A percentile compares a stretch with the other conserved stretches of the same genome.
Evolutionary conservation across 2,888 invertebrate genomes (phyloP).

Genomic region (Brachynemurus nebulosus): DNA sequence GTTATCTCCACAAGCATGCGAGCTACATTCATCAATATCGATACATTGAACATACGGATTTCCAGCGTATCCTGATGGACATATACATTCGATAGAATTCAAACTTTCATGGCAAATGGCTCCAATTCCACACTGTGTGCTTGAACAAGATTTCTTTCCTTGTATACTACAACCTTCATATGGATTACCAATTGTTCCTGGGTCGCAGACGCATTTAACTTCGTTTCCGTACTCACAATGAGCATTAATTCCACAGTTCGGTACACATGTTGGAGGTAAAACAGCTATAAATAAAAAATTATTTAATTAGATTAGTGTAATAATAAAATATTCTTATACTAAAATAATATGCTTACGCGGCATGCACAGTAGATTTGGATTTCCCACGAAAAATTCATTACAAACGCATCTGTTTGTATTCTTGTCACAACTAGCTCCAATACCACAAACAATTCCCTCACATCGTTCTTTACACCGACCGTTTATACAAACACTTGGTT

Average conservation of each 20-base stretch:
- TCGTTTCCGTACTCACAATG: slow-evolving; percentile 70
- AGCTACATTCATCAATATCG: slow-evolving; percentile 71
- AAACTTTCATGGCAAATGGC: slow-evolving; percentile 67
- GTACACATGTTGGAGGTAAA: slow-evolving; percentile 61
- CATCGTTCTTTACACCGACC: slow-evolving; percentile 83
- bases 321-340: background rate
- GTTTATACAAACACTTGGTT: slow-evolving; percentile 68
- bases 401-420: slow-evolving; percentile 73
- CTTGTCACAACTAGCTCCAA: slow-evolving; percentile 75
- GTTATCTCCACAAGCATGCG: slow-evolving; percentile 67
- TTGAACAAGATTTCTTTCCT: slow-evolving; percentile 54
- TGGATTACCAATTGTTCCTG: slow-evolving; percentile 75
- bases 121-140: slow-evolving; percentile 58
- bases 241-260: slow-evolving; percentile 68
- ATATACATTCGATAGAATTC: slow-evolving; percentile 65
- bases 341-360: slow-evolving; percentile 54
- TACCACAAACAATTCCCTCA: slow-evolving; percentile 73
- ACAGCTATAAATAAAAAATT: slow-evolving; percentile 43
- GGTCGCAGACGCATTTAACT: slow-evolving; percentile 71
- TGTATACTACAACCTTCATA: slow-evolving; percentile 65
- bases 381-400: slow-evolving; percentile 75
- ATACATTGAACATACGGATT: slow-evolving; percentile 78
- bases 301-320: slow-evolving; percentile 11
- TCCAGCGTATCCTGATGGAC: slow-evolving; percentile 70
- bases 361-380: slow-evolving; percentile 80